Percentiles rank a stretch among this genome's conserved stretches.
phyloP scores from a whole-genome alignment of 23 tunicate species.

The Halocynthia roretzi region DNA sequence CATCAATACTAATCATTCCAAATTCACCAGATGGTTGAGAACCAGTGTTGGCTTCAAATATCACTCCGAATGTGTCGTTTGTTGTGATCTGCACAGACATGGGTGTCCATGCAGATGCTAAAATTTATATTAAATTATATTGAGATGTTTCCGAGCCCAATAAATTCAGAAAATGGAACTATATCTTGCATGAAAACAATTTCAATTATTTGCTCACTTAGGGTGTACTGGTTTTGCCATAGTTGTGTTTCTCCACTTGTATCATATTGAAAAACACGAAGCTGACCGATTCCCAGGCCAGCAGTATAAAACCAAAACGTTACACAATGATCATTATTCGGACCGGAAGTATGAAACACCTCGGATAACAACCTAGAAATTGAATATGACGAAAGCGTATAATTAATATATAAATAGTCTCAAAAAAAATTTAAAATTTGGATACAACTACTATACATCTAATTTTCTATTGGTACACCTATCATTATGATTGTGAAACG shows the following conservation, averaged over 20 bases:
- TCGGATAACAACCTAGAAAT: slow-evolving; percentile 61
- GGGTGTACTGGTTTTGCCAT: background rate
- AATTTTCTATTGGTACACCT: too few relatives aligned
- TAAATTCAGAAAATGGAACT: too few relatives aligned
- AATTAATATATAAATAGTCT: background rate
- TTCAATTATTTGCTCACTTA: too few relatives aligned
- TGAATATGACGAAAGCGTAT: background rate
- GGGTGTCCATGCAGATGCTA: too few relatives aligned
- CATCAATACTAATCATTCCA: slow-evolving; percentile 17
- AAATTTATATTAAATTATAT: too few relatives aligned
- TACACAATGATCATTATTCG: slow-evolving; percentile 36
- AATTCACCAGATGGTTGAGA: slow-evolving; percentile 5
- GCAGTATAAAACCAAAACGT: slow-evolving; percentile 53
- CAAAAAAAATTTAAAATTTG: too few relatives aligned
- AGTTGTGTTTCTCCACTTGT: background rate
- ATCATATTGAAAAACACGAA: slow-evolving; percentile 3
- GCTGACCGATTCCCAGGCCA: slow-evolving; percentile 12
- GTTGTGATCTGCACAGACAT: too few relatives aligned
- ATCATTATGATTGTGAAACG: too few relatives aligned
- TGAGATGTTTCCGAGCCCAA: too few relatives aligned
- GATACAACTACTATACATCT: too few relatives aligned
- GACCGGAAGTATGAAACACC: slow-evolving; percentile 24
- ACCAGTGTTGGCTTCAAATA: slow-evolving; percentile 18
- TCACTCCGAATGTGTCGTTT: slow-evolving; percentile 1
- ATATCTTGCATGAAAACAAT: too few relatives aligned